Evolutionary conservation across 2,113 vertebrate genomes (phyloP), one percentile per base, ranked within the genome.

Genomic region (Carettochelys insculpta): DNA sequence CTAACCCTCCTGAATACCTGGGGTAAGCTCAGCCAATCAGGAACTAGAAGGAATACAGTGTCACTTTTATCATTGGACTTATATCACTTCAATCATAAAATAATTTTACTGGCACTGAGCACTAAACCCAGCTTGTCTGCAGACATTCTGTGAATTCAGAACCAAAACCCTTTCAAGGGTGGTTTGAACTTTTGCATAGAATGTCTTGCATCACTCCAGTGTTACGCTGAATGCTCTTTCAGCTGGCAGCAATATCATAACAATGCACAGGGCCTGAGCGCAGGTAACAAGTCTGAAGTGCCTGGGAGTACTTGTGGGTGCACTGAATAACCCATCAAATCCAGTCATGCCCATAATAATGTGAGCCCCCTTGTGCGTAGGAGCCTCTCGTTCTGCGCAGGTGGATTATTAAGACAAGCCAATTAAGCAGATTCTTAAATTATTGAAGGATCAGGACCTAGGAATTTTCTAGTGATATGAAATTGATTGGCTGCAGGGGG

Each of bases 1-100:
- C 68, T 96, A 93, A 95, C 92, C 68, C 93, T 92, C 83, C 77
- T 79, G 86, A 95, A 90, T 92, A 95, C 95, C 94, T 95, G 95
- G 73, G 89, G 93, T 85, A 92, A 83, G 45, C 61, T 92, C 41
- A 88, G 86, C 41, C 78, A 81, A 11, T 47, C 38, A 77, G 68
- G 50, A 96, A 68, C 73, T 86, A 77, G 56, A 56, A 91, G 88
- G 92, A 52, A 82, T 83, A 79, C 89, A 76, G 10, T 86, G 88
- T 91, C 65, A 47, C 13, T 34, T 95, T 95, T 94, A 77, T 73
- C 68, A 79, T 53, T 51, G 24, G 27, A 86, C 80, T 95, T 92
- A 65, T 47, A 81, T 81, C 82, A 92, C 45, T 83, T 75, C 31
- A 68, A 89, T 86, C 84, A 71, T 81, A 88, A 92, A 88, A 91